Percentiles rank a stretch among this genome's conserved stretches.
Evolutionary conservation across 2,888 invertebrate genomes (phyloP).

Genomic region (Orthonychiurus folsomi): DNA sequence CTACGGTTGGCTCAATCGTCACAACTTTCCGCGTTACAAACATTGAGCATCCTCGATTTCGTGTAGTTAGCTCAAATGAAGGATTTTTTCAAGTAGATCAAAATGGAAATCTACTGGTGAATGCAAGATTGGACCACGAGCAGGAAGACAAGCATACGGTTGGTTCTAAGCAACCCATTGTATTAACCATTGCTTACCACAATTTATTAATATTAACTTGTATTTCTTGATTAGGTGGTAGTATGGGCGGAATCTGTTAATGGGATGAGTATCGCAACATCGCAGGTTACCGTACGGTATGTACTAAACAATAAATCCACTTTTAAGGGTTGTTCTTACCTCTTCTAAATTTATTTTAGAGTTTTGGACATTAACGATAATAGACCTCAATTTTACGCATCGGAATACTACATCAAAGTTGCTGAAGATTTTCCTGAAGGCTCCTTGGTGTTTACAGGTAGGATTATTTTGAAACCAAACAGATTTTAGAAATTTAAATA

Average conservation of each 20-base stretch:
- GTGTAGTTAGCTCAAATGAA: constrained; percentile 44
- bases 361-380: constrained; percentile 23
- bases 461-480: background rate
- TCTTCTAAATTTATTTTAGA: constrained; percentile 39
- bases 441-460: constrained; percentile 38
- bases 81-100: constrained; percentile 39
- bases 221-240: constrained; percentile 32
- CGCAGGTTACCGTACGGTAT: constrained; percentile 39
- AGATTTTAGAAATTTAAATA: background rate
- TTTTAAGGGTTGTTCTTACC: constrained; percentile 32
- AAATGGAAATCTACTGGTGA: constrained; percentile 37
- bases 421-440: constrained; percentile 40
- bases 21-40: constrained; percentile 47
- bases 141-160: constrained; percentile 40
- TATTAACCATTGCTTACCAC: background rate
- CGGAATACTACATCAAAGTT: constrained; percentile 35
- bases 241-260: constrained; percentile 40
- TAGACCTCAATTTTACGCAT: constrained; percentile 32
- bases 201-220: background rate
- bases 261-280: constrained; percentile 39
- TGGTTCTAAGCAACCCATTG: constrained; percentile 15
- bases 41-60: constrained; percentile 45
- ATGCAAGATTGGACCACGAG: constrained; percentile 37
- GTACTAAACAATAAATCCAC: background rate
- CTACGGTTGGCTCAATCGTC: constrained; percentile 44